Conservation (phyloP, 2,797 vertebrate genomes). For the Mormyrops boulengeri region DNA sequence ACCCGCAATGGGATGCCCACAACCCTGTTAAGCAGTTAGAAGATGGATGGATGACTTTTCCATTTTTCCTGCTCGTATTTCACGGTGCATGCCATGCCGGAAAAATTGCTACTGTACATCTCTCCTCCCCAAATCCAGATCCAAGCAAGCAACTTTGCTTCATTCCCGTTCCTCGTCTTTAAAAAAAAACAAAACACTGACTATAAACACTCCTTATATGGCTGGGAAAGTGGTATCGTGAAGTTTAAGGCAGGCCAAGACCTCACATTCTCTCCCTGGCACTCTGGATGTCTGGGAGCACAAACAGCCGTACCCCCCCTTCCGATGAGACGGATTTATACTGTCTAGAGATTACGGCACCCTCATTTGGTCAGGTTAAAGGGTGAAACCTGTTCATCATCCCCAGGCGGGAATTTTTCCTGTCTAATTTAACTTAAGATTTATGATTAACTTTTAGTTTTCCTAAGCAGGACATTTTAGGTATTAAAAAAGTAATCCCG, state of each 20-base stretch:
- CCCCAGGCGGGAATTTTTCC: neutral
- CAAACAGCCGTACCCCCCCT: neutral
- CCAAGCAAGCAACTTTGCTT: neutral
- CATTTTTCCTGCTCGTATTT: neutral
- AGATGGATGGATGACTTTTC: neutral
- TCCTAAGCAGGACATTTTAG: neutral
- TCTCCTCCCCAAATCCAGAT: neutral
- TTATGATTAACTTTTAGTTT: neutral
- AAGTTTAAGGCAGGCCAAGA: neutral
- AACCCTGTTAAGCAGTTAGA: neutral
- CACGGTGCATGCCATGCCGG: neutral
- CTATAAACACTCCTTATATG: neutral
- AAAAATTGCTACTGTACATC: neutral
- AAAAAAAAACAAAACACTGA: neutral
- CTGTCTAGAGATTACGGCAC: neutral
- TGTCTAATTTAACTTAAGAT: neutral
- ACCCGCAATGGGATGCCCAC: neutral
- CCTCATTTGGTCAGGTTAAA: neutral
- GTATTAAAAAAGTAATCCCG: neutral
- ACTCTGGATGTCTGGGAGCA: slow-evolving; percentile 3
- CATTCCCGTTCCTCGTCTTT: neutral
- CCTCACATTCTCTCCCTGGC: neutral
- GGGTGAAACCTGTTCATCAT: neutral
- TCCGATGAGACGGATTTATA: neutral
- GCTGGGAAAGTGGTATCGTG: neutral